phyloP scores from a whole-genome alignment of 2,113 vertebrate species.

The Cyanoderma ruficeps region DNA sequence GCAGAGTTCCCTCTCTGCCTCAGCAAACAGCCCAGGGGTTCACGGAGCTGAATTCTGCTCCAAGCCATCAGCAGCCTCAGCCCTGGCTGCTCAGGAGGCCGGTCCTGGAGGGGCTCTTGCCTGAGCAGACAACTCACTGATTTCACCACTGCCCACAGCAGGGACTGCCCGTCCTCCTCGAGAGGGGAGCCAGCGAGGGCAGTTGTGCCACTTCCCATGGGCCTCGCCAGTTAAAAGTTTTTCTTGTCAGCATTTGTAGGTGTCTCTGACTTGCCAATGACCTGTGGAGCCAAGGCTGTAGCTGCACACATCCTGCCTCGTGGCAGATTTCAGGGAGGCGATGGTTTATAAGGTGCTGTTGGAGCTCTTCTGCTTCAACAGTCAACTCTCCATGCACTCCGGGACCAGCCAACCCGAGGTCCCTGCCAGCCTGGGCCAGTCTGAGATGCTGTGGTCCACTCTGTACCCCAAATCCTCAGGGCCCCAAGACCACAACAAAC shows the following conservation, averaged over 20 bases:
- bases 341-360: background rate
- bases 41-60: background rate
- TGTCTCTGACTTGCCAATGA: background rate
- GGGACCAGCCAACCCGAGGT: background rate
- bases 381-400: background rate
- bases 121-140: background rate
- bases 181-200: background rate
- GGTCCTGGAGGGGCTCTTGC: background rate
- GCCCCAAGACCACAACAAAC: accelerated
- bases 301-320: accelerated
- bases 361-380: background rate
- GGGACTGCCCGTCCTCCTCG: accelerated
- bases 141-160: background rate
- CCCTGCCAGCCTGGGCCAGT: background rate
- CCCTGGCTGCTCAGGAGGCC: background rate
- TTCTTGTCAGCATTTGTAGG: background rate
- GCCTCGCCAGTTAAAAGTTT: background rate
- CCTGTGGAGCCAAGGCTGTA: accelerated
- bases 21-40: background rate
- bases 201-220: background rate
- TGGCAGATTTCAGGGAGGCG: accelerated
- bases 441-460: background rate
- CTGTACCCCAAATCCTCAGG: background rate
- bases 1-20: background rate
- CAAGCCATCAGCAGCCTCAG: background rate